Base-by-base conservation (phyloP, 2,113 vertebrate species). In the Sinocyclocheilus grahami region DNA sequence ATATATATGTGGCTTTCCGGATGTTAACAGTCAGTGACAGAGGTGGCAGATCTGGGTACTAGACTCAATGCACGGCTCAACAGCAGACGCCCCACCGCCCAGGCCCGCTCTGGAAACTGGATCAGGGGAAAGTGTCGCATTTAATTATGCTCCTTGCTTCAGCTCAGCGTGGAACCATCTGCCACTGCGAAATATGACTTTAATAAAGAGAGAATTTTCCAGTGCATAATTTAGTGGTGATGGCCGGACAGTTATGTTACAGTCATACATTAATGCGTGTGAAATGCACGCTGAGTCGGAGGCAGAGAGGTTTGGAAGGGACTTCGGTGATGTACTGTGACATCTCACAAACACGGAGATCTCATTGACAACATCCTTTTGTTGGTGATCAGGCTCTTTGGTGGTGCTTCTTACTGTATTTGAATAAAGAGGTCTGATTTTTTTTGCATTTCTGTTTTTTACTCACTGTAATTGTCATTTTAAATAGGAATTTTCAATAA, bases 191-290 rank as follows among this genome's bases (percentile, higher is more conserved):
- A 90, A 89, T 90, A 89, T 84, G 79, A 80, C 86, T 89, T 90
- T 91, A 89, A 88, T 90, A 90, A 90, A 86, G 90, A 88, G 84
- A 81, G 82, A 86, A 85, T 87, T 86, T 88, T 80, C 85, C 89
- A 83, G 82, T 87, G 87, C 87, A 89, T 89, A 87, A 89, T 91
- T 91, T 90, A 89, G 78, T 79, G 74, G 85, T 89, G 89, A 89
- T 89, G 82, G 88, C 84, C 30, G 87, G 86, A 90, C 90, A 86
- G 86, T 88, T 86, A 83, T 89, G 89, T 86, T 90, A 86, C 69
- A 90, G 85, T 83, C 84, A 83, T 88, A 89, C 88, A 84, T 88
- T 89, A 89, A 85, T 83, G 86, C 74, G 48, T 74, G 87, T 82
- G 87, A 90, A 91, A 89, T 82, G 83, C 86, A 86, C 60, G 79